phyloP scores from a whole-genome alignment of 2,797 vertebrate genomes.

The Oreochromis mossambicus region DNA sequence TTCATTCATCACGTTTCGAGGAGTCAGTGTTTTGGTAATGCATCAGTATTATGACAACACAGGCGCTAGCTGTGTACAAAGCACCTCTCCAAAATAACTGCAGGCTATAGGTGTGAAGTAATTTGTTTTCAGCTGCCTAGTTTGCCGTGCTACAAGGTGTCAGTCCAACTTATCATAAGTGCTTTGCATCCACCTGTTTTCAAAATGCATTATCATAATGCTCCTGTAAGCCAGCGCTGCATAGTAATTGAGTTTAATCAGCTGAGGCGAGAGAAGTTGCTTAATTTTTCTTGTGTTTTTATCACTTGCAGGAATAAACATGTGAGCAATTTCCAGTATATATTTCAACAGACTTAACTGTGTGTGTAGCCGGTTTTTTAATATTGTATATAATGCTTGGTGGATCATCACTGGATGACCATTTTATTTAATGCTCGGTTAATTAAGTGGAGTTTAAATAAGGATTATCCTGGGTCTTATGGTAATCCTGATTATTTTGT shows the following conservation, averaged over 20 bases:
- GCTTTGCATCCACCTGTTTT: slow-evolving; percentile 58
- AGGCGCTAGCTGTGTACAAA: slow-evolving; percentile 63
- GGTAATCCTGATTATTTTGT: not conserved
- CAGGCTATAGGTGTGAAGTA: slow-evolving; percentile 56
- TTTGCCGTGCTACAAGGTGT: slow-evolving; percentile 38
- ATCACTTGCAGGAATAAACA: slow-evolving; percentile 3
- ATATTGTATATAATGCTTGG: not conserved
- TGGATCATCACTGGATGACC: not conserved
- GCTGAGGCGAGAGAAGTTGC: slow-evolving; percentile 23
- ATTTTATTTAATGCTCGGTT: not conserved
- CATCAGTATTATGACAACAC: slow-evolving; percentile 71
- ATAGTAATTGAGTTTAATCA: slow-evolving; percentile 52
- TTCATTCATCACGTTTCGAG: slow-evolving; percentile 40
- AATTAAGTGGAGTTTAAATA: not conserved
- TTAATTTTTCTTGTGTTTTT: not conserved
- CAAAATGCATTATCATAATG: slow-evolving; percentile 49
- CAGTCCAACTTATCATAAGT: slow-evolving; percentile 53
- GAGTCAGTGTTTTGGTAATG: slow-evolving; percentile 58
- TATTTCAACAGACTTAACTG: not conserved
- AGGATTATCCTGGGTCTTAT: not conserved
- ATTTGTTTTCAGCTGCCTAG: slow-evolving; percentile 53
- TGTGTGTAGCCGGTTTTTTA: not conserved
- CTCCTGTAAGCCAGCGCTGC: slow-evolving; percentile 26
- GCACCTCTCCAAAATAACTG: slow-evolving; percentile 60
- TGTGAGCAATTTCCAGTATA: not conserved